phyloP scores from a whole-genome alignment of 1,140 invertebrate species.

The Aphis craccivora region DNA sequence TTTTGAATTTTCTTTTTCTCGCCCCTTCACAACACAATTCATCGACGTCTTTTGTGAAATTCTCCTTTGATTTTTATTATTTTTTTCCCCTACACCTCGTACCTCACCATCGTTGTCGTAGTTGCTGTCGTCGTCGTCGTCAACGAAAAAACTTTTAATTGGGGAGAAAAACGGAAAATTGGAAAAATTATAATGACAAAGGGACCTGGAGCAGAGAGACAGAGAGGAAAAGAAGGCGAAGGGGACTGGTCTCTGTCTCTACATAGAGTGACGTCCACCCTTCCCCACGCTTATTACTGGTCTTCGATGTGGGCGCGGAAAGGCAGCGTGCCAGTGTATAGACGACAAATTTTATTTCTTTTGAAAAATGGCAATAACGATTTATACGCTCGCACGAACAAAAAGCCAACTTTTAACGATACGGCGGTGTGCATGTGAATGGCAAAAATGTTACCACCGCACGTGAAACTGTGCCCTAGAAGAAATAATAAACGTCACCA shows the following conservation, averaged over 20 bases:
- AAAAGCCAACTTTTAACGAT: conserved; percentile 57
- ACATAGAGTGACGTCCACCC: neutral
- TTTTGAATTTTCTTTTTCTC: conserved; percentile 57
- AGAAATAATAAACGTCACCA: conserved; percentile 20
- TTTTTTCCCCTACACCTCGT: neutral
- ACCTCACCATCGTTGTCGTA: neutral
- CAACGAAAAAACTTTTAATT: conserved; percentile 56
- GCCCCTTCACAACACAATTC: conserved; percentile 32
- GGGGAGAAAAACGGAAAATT: conserved; percentile 58
- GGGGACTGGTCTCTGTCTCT: neutral
- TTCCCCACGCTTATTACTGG: neutral
- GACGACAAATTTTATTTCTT: conserved; percentile 47
- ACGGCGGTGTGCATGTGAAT: neutral
- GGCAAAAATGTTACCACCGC: conserved; percentile 25
- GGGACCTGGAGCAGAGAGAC: neutral
- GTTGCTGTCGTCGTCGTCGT: neutral
- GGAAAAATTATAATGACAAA: conserved; percentile 58
- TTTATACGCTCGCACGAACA: conserved; percentile 35
- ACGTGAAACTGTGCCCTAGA: conserved; percentile 18
- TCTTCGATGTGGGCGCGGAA: neutral
- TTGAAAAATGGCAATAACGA: conserved; percentile 54
- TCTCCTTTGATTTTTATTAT: conserved; percentile 49
- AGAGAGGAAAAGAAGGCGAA: neutral
- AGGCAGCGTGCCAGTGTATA: neutral
- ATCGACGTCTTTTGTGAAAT: conserved; percentile 54